These are phyloP conservation scores for Tricholauxania praeusta DNA, from an alignment of 2,888 invertebrate species.

Conservation along the genomic window DNA sequence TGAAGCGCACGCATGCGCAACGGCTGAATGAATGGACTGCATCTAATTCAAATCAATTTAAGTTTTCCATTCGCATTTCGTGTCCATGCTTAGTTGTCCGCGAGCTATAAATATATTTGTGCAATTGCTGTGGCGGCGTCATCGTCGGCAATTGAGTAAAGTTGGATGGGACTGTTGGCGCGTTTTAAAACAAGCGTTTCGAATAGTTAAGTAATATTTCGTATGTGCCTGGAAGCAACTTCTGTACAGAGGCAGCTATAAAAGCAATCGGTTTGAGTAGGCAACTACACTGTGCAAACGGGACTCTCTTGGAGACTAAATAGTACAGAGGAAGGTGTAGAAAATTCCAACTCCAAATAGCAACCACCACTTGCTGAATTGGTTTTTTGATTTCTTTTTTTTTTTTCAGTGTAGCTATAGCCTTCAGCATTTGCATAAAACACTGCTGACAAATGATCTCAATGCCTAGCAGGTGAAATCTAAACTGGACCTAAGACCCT, in stretches of 20 bases:
- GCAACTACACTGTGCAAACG: slow-evolving; percentile 1
- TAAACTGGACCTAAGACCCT: slow-evolving; percentile 27
- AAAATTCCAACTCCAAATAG: no score
- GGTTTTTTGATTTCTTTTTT: background rate
- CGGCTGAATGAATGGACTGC: slow-evolving; percentile 39
- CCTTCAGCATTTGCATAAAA: slow-evolving; percentile 24
- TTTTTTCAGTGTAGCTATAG: background rate
- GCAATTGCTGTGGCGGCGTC: background rate
- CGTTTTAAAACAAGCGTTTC: slow-evolving; percentile 33
- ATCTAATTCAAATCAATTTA: slow-evolving; percentile 45
- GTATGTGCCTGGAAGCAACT: slow-evolving; percentile 33
- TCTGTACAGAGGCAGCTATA: slow-evolving; percentile 1
- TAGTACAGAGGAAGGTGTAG: background rate
- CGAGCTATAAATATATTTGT: slow-evolving; percentile 25
- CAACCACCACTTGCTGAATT: background rate
- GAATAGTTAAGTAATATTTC: slow-evolving; percentile 38
- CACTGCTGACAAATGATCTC: slow-evolving; percentile 35
- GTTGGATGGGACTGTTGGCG: background rate
- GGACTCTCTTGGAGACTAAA: no score
- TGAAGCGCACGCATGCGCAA: slow-evolving; percentile 32
- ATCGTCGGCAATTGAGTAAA: no score
- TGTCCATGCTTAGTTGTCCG: slow-evolving; percentile 27
- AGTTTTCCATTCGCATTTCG: slow-evolving; percentile 27
- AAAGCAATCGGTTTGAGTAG: background rate
- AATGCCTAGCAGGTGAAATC: slow-evolving; percentile 38